Evolutionary conservation across 1,140 invertebrate genomes (phyloP), one percentile per base, ranked within the genome.

Genomic region (Panulirus ornatus): DNA sequence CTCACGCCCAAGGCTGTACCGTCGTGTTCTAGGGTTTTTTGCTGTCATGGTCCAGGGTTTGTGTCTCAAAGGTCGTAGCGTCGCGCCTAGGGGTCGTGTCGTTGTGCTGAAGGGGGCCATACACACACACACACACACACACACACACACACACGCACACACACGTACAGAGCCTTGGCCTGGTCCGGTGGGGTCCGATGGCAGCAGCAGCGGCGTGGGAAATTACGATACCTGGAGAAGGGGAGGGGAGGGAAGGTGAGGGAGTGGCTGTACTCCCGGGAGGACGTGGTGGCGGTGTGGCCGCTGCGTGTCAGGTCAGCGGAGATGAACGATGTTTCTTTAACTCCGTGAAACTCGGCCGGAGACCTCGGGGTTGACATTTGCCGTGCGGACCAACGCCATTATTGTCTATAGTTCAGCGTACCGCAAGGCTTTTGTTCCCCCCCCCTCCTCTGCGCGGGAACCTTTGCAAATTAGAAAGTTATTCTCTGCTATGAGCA

Each of bases 381-480:
- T 85, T 85, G 66, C 14, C 83, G 66, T 51, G 70, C 27, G 40
- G 82, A 36, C 38, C 36, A 70, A 27, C 42, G 70, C 75, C 40
- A 85, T 85, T 44, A 73, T 73, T 85, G 83, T 85, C n/a, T 51
- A 75, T 70, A 85, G 83, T 73, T 85, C 83, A 85, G 83, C 75
- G 83, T 42, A 75, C 83, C 83, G 40, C 83, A 51, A 66, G 42
- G 40, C 83, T 73, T 70, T 85, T 85, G 83, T 85, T 85, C 66
- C 83, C 27, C 66, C n/a, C 22, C 16, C 8, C 34, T 85, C 66
- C 83, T 34, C 66, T 11, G 38, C 16, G 22, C 34, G 22, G 34
- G 40, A 75, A 85, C 83, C 83, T 85, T 85, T 85, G 83, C 47
- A 73, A 73, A 85, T 38, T 44, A 47, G 83, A 85, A 85, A 85